Conservation (phyloP, 2,113 vertebrate genomes). For the Vidua macroura region DNA sequence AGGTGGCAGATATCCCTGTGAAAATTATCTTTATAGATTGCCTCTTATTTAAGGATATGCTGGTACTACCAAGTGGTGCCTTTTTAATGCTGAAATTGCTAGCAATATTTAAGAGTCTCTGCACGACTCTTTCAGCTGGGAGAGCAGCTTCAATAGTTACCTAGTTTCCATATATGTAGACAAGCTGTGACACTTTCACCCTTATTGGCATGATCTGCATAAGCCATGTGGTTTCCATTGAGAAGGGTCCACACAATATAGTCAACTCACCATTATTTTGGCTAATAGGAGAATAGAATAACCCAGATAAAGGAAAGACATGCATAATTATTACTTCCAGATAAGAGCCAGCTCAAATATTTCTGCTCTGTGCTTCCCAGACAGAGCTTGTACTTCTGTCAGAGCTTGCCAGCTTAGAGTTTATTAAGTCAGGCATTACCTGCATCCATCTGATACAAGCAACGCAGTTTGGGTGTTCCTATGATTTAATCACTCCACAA, state of each 20-base stretch:
- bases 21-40: slow-evolving; percentile 13
- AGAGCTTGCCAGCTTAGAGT: background rate
- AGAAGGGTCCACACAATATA: background rate
- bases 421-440: slow-evolving; percentile 41
- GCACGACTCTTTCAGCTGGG: background rate
- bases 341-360: slow-evolving; percentile 3
- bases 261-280: slow-evolving; percentile 31
- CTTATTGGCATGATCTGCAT: background rate
- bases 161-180: slow-evolving; percentile 6
- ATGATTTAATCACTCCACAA: slow-evolving; percentile 36
- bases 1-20: slow-evolving; percentile 1
- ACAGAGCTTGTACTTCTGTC: slow-evolving; percentile 16
- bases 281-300: slow-evolving; percentile 35
- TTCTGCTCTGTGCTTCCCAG: background rate
- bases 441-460: background rate
- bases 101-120: background rate
- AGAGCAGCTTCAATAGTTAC: background rate
- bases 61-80: background rate
- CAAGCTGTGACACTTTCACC: background rate
- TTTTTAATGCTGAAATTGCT: slow-evolving; percentile 18
- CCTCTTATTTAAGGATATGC: slow-evolving; percentile 16
- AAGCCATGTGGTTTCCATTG: background rate
- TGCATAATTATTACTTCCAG: slow-evolving; percentile 39
- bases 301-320: slow-evolving; percentile 46
- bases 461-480: background rate